Conservation (phyloP, 2,797 vertebrate species). For the Sylvilagus floridanus region DNA sequence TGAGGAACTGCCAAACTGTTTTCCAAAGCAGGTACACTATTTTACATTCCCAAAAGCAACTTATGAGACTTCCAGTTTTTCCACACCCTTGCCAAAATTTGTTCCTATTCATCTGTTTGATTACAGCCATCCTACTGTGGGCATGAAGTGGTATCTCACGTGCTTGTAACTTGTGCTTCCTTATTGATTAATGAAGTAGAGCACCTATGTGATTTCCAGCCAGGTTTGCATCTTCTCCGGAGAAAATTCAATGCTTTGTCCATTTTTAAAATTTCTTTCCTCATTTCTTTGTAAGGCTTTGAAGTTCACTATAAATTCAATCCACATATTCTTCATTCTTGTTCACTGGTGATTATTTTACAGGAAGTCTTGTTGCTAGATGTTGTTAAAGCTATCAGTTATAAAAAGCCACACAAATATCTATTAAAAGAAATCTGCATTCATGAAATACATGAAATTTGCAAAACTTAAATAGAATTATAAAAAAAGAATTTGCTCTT, state of each 20-base stretch:
- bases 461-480: too few relatives aligned
- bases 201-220: neutral
- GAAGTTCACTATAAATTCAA: neutral
- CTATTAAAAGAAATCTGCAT: neutral
- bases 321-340: neutral
- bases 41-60: neutral
- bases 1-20: neutral
- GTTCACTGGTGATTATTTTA: slow-evolving; percentile 21
- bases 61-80: neutral
- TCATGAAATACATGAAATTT: too few relatives aligned
- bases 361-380: slow-evolving; percentile 34
- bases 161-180: neutral
- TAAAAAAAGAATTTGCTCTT: neutral
- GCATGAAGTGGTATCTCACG: neutral
- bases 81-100: slow-evolving; percentile 27
- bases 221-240: neutral
- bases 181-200: neutral
- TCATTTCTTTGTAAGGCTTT: slow-evolving; percentile 8
- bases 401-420: neutral
- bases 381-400: neutral
- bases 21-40: neutral
- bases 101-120: neutral
- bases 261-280: neutral
- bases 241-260: neutral
- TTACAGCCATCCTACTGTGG: neutral